Evolutionary conservation across 1,140 invertebrate genomes (phyloP), one percentile per base, ranked within the genome.

Genomic region (Tetragonula clypearis): DNA sequence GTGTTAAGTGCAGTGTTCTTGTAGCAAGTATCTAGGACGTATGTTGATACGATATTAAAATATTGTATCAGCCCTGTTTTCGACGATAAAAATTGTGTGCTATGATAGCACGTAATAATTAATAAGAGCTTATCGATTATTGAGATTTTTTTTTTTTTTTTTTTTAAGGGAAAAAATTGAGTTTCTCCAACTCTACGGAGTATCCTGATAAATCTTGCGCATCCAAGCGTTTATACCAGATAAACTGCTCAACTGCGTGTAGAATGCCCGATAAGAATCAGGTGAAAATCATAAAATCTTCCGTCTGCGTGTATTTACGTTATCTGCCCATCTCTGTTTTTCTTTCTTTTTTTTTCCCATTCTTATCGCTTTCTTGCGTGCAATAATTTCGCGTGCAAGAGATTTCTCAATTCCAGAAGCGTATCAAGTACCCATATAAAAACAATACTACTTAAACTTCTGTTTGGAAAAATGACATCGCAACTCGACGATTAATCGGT

Each of bases 221-320:
- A 75, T 65, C 21, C 17, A 2, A 41, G 12, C 66, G 19, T 65
- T 76, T 68, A 56, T 21, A 1, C n/a, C 6, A 53, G 79, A 81
- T 74, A 81, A 74, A 81, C 12, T n/a, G 8, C 17, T 5, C 15
- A 35, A 5, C 5, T 14, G 19, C 35, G 14, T 6, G 74, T 55
- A 75, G 53, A 76, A 82, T 58, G 81, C 1, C 81, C 81, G 81
- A 82, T 82, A 82, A 76, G 19, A 30, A 68, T 76, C 53, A n/a
- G 55, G 19, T 62, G 62, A 66, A 66, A 66, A 66, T 23, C 9
- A 4, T 65, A 65, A 62, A 26, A 62, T 6, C 55, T 78, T 19
- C 30, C 30, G 17, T n/a, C 23, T 15, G 21, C 49, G 9, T 2
- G 6, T 77, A 49, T 81, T 73, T 49, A 21, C 55, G 41, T 62